These are phyloP conservation scores for Eilema griseolum DNA, from an alignment of 2,888 invertebrate species.

Conservation along the genomic window DNA sequence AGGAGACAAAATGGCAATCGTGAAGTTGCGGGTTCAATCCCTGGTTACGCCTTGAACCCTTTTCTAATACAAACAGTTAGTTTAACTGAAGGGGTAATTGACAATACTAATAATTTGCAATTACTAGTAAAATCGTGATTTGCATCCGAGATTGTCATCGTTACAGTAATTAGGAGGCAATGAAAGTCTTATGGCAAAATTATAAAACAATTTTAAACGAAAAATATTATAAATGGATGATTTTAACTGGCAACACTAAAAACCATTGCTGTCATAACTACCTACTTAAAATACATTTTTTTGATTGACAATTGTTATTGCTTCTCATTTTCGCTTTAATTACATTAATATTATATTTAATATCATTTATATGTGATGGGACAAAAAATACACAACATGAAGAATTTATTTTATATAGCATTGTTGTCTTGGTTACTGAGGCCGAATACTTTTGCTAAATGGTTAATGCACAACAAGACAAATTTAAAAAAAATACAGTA, in stretches of 20 bases:
- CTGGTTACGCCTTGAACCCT: too few relatives aligned
- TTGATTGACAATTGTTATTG: constrained; percentile 31
- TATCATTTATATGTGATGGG: constrained; percentile 47
- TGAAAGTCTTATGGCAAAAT: neutral
- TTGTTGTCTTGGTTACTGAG: constrained; percentile 47
- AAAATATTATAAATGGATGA: neutral
- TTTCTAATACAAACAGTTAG: neutral
- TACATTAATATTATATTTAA: constrained; percentile 51
- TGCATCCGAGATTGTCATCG: too few relatives aligned
- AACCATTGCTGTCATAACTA: neutral
- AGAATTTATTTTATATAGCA: constrained; percentile 38
- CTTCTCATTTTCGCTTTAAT: constrained; percentile 43
- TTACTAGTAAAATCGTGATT: too few relatives aligned
- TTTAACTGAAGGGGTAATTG: neutral
- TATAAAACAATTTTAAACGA: neutral
- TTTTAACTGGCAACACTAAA: constrained; percentile 2
- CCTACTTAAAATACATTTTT: constrained; percentile 2
- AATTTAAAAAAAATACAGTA: neutral
- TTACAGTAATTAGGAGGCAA: neutral
- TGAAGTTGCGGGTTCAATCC: too few relatives aligned
- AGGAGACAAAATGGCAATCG: too few relatives aligned
- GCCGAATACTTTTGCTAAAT: constrained; percentile 29
- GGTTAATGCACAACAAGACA: neutral
- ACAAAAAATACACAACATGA: constrained; percentile 25
- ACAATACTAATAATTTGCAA: neutral